Conservation (phyloP, 1,140 invertebrate genomes). For the Drosophila suzukii region DNA sequence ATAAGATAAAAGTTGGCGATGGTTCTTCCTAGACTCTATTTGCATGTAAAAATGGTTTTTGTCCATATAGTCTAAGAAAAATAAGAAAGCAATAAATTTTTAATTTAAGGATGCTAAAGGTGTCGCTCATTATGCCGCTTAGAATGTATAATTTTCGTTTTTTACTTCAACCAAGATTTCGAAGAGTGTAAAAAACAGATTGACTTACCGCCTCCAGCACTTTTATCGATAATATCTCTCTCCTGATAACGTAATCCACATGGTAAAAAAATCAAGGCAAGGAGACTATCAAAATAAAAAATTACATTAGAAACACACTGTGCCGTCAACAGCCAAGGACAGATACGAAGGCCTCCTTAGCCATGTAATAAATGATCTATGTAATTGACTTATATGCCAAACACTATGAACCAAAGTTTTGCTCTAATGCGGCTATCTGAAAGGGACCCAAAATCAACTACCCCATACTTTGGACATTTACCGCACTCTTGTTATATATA, state of each 20-base stretch:
- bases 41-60: not conserved
- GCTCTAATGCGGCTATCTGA: slow-evolving; percentile 75
- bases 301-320: slow-evolving; percentile 80
- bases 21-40: not conserved
- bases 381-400: slow-evolving; percentile 77
- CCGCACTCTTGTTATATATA: slow-evolving; percentile 3
- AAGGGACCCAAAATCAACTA: slow-evolving; percentile 39
- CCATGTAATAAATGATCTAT: slow-evolving; percentile 80
- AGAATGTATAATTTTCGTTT: not conserved
- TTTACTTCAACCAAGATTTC: not conserved
- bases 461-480: slow-evolving; percentile 6
- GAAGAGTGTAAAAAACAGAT: slow-evolving; percentile 1
- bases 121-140: not conserved
- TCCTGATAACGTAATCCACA: slow-evolving; percentile 40
- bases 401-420: slow-evolving; percentile 53
- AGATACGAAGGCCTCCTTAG: slow-evolving; percentile 23
- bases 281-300: slow-evolving; percentile 61
- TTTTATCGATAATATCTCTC: slow-evolving; percentile 34
- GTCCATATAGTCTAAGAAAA: not conserved
- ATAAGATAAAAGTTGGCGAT: not conserved
- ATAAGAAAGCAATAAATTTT: slow-evolving; percentile 9
- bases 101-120: not conserved
- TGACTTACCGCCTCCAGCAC: not conserved
- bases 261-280: slow-evolving; percentile 37
- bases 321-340: slow-evolving; percentile 46